Conservation (phyloP, 2,888 invertebrate genomes). For the Oligia strigilis region DNA sequence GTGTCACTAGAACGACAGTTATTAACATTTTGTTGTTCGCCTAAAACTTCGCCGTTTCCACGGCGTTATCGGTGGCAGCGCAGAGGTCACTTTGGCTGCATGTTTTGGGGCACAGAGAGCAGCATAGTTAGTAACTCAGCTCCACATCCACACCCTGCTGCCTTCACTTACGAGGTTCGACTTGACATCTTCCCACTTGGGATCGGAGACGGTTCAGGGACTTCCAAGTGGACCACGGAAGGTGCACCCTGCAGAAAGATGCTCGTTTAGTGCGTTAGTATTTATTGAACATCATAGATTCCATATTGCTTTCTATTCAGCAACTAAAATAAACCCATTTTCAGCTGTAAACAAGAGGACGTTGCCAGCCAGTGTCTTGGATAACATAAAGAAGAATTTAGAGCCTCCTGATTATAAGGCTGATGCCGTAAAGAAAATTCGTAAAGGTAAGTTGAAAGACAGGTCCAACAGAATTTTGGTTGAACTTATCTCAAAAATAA, state of each 20-base stretch:
- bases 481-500: neutral
- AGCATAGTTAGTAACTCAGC: neutral
- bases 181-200: too few species aligned
- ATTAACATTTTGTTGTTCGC: neutral
- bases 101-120: too few species aligned
- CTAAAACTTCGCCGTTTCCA: neutral
- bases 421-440: conserved; percentile 24
- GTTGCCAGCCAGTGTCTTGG: conserved; percentile 21
- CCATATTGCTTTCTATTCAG: neutral
- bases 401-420: conserved; percentile 24
- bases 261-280: neutral
- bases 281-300: neutral
- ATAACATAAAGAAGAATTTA: conserved; percentile 24
- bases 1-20: neutral
- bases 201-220: too few species aligned
- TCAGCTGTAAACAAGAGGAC: conserved; percentile 33
- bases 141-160: neutral
- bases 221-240: neutral
- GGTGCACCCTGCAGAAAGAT: too few species aligned
- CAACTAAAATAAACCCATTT: neutral
- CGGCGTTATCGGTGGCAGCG: neutral
- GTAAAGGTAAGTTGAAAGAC: conserved; percentile 23
- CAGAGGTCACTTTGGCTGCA: too few species aligned
- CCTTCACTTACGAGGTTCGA: too few species aligned
- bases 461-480: neutral